Base-by-base conservation (phyloP, 2,797 vertebrate species). In the Melanotaenia parkinsoni region DNA sequence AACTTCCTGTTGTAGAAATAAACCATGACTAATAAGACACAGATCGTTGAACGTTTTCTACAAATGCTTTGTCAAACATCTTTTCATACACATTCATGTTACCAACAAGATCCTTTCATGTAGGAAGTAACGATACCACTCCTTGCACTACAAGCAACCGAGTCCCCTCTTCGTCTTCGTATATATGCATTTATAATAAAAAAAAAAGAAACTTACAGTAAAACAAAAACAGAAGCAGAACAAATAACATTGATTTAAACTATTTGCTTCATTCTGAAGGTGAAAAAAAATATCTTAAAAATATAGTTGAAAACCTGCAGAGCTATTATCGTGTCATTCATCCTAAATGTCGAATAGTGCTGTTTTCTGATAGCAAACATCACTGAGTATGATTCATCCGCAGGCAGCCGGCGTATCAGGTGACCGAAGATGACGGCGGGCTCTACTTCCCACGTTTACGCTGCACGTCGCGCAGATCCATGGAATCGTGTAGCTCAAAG, bases 401-500 rank as follows among this genome's bases (percentile, higher is more conserved):
- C 72, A 63, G 76, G 58, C 53, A 53, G 68, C 26, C 35, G 71
- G 66, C 53, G 65, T 74, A 58, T 60, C 50, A 24, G 58, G 53
- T 58, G 68, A 71, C 70, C 71, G 35, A 62, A 79, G 72, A 74
- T 50, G 67, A 37, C 1, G 24, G 45, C 4, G 53, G 58, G 53
- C 77, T 76, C 78, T 65, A 33, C 67, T 28, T 3, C 63, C 59
- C 56, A 30, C 37, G 59, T 40, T 67, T 85, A 75, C 60, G 72
- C 50, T 3, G 35, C 57, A 22, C 62, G 24, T 32, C 47, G 54
- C 33, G 14, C 65, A 65, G 81, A 77, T 56, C 51, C 85, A 73
- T 82, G 79, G 70, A 82, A 80, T 81, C 70, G 12, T 64, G 80
- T 51, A 47, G 70, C 63, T 83, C 80, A 77, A 79, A 68, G 86